Conservation (phyloP, 2,888 invertebrate species). For the Steromphala cineraria region DNA sequence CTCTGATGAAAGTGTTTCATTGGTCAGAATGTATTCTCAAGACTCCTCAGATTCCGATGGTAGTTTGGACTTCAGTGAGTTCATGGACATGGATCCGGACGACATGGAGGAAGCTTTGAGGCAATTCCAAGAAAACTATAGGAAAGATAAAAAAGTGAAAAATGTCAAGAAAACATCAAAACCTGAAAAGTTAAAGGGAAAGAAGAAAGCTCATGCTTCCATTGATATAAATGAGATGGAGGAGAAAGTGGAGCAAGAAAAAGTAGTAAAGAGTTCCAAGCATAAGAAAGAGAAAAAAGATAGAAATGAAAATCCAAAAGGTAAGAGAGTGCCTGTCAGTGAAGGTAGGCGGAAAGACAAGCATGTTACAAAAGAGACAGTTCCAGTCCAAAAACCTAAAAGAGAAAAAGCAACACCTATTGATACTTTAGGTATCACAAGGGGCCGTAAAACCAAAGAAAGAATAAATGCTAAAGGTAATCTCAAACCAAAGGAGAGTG, state of each 20-base stretch:
- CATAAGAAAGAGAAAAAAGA: constrained; percentile 1
- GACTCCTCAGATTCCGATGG: background rate
- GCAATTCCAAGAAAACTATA: background rate
- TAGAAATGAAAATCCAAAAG: background rate
- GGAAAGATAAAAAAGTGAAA: background rate
- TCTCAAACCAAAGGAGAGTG: background rate
- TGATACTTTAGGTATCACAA: no score
- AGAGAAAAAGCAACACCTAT: no score
- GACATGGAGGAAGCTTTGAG: background rate
- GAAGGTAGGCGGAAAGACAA: no score
- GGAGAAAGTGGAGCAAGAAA: no score
- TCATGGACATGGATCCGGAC: background rate
- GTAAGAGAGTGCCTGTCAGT: no score
- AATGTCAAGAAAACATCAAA: background rate
- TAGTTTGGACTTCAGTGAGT: background rate
- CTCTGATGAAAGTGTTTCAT: background rate
- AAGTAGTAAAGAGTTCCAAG: background rate
- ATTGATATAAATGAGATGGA: background rate
- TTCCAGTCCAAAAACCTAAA: no score
- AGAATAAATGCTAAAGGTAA: no score
- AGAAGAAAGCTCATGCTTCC: background rate
- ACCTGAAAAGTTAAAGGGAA: background rate
- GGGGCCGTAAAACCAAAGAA: no score
- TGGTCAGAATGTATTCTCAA: background rate
- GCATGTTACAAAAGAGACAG: no score